These are phyloP conservation scores for Endotricha flammealis DNA, from an alignment of 2,888 invertebrate genomes.

Conservation along the genomic window DNA sequence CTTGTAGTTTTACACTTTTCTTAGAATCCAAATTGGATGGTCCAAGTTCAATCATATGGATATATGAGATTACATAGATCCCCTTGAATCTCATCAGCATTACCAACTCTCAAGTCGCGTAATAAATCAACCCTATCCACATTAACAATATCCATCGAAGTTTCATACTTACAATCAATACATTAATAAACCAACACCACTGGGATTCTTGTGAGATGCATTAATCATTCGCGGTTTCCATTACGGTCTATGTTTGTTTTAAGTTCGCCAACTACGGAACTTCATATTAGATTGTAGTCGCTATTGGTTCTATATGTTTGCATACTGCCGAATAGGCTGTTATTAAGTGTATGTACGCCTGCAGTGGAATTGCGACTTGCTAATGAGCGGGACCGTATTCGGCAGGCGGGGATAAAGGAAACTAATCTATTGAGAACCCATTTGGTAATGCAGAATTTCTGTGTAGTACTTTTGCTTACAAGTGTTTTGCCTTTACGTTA, in stretches of 20 bases:
- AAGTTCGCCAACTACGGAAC: constrained; percentile 36
- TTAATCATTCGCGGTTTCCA: constrained; percentile 34
- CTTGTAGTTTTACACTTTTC: no score
- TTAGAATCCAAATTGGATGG: no score
- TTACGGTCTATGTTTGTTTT: constrained; percentile 44
- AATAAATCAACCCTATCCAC: constrained; percentile 30
- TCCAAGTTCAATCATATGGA: no score
- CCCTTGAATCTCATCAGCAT: constrained; percentile 14
- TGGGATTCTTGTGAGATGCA: constrained; percentile 14
- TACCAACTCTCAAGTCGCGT: constrained; percentile 23
- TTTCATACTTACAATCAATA: constrained; percentile 29
- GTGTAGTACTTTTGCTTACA: background rate
- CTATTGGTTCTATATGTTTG: constrained; percentile 25
- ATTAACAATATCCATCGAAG: constrained; percentile 26
- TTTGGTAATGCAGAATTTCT: background rate
- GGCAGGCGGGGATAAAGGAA: background rate
- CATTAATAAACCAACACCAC: constrained; percentile 13
- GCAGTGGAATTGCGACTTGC: constrained; percentile 18
- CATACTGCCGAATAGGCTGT: constrained; percentile 23
- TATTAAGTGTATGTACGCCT: constrained; percentile 24
- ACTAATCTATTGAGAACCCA: constrained; percentile 1
- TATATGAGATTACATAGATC: no score
- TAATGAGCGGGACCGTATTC: constrained; percentile 10
- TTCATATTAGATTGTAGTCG: constrained; percentile 29
- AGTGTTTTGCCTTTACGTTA: background rate